Evolutionary conservation across 1,140 invertebrate genomes (phyloP).

Genomic region (Bombus superbus): DNA sequence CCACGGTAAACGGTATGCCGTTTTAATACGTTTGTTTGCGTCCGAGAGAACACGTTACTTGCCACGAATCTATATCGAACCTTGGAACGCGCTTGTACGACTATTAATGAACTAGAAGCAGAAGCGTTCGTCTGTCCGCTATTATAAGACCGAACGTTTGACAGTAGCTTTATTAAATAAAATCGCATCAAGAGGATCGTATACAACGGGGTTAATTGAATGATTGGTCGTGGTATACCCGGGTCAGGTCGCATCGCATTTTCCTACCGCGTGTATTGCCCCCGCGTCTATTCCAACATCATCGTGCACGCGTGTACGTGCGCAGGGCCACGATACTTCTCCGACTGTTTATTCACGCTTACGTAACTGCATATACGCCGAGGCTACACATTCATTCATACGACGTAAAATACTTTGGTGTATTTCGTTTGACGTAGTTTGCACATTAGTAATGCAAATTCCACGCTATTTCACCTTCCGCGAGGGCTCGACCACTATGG

Average conservation of each 20-base stretch:
- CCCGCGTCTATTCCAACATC: slow-evolving; percentile 9
- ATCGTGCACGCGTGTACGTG: too few species aligned
- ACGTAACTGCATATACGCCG: background rate
- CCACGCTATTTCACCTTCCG: slow-evolving; percentile 25
- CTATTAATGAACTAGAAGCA: slow-evolving; percentile 35
- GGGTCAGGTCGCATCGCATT: slow-evolving; percentile 65
- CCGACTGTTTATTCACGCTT: background rate
- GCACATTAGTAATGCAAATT: slow-evolving; percentile 69
- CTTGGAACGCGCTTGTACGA: background rate
- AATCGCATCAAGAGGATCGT: slow-evolving; percentile 76
- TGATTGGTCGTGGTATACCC: slow-evolving; percentile 74
- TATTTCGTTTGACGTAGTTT: slow-evolving; percentile 70
- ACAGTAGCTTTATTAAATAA: slow-evolving; percentile 79
- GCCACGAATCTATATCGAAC: background rate
- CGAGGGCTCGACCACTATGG: slow-evolving; percentile 33
- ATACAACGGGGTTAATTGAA: slow-evolving; percentile 78
- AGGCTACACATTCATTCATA: slow-evolving; percentile 28
- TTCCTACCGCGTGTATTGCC: slow-evolving; percentile 40
- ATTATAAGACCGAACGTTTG: slow-evolving; percentile 57
- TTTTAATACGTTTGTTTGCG: background rate
- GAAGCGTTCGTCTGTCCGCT: slow-evolving; percentile 38
- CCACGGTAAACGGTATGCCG: rapidly evolving
- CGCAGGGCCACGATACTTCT: background rate
- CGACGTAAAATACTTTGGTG: slow-evolving; percentile 60
- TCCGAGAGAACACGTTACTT: too few species aligned